Evolutionary conservation across 1,140 invertebrate species (phyloP), one percentile per base, ranked within the genome.

Genomic region (Lepidurus apus): DNA sequence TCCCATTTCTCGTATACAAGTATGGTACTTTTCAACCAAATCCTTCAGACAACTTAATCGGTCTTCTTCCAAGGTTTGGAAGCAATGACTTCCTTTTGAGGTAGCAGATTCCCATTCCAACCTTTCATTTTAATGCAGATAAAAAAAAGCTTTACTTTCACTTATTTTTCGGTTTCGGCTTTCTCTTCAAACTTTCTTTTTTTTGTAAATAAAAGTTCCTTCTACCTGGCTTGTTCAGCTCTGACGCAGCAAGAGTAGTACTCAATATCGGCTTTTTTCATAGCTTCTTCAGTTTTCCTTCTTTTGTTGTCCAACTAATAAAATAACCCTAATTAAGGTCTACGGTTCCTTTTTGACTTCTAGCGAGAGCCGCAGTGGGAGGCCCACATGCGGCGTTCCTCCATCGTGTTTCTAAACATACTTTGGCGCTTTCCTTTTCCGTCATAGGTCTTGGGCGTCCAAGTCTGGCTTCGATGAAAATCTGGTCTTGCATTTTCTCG

Each of bases 21-120:
- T 89, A n/a, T 93, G 86, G 85, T 96, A 97, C 79, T 91, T 90
- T 78, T 89, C 88, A 43, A 93, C 89, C 79, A 92, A 88, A 47
- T 93, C 90, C 82, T 95, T 93, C 82, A 97, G 88, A 78, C 92
- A 91, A 45, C 89, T 89, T 34, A 97, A 86, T 80, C 96, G 88
- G 84, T 98, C 95, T 83, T 97, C 94, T 84, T 98, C 96, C 77
- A 97, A 86, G 43, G 91, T 88, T 84, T 96, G 93, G 77, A 91
- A 87, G 81, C 88, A 88, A 17, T 85, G 85, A 81, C 86, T 87
- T 5, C 94, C 95, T 82, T 93, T 93, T 73, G 91, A 88, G 8
- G 97, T 91, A 13, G 93, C 90, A 65, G 92, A 91, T 85, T 98
- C 95, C 93, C 95, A 97, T 85, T 98, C 95, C 80, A 95, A 87